Percentiles rank a stretch among this genome's conserved stretches.
Evolutionary conservation across 2,113 vertebrate genomes (phyloP).

Genomic region (Scartelaos histophorus): DNA sequence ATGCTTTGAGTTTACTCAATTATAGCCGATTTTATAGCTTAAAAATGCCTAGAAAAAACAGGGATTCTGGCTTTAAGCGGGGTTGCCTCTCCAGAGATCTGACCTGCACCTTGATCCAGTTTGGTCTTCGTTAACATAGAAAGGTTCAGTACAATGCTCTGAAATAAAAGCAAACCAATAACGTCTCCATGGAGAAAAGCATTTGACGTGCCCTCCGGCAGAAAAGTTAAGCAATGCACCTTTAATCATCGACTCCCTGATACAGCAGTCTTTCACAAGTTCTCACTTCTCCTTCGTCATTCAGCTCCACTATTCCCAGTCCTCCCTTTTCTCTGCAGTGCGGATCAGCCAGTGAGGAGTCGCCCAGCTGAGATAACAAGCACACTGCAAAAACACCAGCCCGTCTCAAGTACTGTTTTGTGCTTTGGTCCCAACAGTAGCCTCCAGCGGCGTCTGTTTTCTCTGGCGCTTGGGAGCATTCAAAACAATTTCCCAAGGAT

Average conservation of each 20-base stretch:
- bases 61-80: no score
- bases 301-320: not conserved
- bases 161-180: no score
- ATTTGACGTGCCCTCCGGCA: no score
- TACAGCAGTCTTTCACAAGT: not conserved
- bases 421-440: conserved; percentile 2
- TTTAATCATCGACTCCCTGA: not conserved
- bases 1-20: no score
- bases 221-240: no score
- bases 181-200: no score
- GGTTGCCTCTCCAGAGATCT: no score
- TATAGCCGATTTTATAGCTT: no score
- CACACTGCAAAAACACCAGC: conserved; percentile 38
- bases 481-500: not conserved
- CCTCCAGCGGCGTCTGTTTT: conserved; percentile 27
- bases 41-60: no score
- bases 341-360: conserved; percentile 16
- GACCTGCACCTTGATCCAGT: no score
- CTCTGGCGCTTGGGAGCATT: conserved; percentile 1
- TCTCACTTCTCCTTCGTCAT: not conserved
- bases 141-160: no score
- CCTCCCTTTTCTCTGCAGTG: conserved; percentile 32
- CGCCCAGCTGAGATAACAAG: conserved; percentile 47
- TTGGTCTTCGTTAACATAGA: no score
- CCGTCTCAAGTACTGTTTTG: conserved; percentile 7